These are phyloP conservation scores for Uloborus plumipes DNA, from an alignment of 2,888 invertebrate species.

Conservation along the genomic window DNA sequence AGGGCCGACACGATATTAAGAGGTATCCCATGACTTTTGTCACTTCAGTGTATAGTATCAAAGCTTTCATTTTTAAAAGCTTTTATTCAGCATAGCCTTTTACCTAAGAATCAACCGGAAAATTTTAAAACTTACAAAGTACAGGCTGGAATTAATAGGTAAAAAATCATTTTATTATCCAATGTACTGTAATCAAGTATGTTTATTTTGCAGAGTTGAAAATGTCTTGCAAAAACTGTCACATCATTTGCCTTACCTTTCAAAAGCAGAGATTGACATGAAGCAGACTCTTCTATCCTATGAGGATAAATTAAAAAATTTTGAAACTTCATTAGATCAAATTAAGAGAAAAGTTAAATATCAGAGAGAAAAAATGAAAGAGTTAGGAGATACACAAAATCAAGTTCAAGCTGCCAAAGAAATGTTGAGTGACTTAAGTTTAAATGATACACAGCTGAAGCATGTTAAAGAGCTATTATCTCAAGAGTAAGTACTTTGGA, in stretches of 20 bases:
- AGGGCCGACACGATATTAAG: too few species aligned
- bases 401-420: not conserved
- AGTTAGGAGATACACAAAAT: not conserved
- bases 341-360: conserved; percentile 43
- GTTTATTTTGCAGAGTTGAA: conserved; percentile 46
- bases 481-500: conserved; percentile 46
- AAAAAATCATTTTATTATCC: not conserved
- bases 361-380: conserved; percentile 28
- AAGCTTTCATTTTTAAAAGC: too few species aligned
- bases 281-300: conserved; percentile 36
- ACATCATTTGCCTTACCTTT: conserved; percentile 31
- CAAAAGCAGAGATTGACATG: conserved; percentile 55
- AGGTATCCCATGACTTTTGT: too few species aligned
- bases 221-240: conserved; percentile 38
- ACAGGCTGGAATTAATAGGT: not conserved
- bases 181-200: not conserved
- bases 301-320: conserved; percentile 51
- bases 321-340: conserved; percentile 34
- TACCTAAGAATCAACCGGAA: too few species aligned
- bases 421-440: conserved; percentile 13
- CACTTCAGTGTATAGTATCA: too few species aligned
- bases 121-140: not conserved
- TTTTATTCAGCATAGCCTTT: too few species aligned
- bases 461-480: conserved; percentile 46
- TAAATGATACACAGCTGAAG: conserved; percentile 44